Evolutionary conservation across 2,888 invertebrate genomes (phyloP), one percentile per base, ranked within the genome.

Genomic region (Zaprionus obscuricornis): DNA sequence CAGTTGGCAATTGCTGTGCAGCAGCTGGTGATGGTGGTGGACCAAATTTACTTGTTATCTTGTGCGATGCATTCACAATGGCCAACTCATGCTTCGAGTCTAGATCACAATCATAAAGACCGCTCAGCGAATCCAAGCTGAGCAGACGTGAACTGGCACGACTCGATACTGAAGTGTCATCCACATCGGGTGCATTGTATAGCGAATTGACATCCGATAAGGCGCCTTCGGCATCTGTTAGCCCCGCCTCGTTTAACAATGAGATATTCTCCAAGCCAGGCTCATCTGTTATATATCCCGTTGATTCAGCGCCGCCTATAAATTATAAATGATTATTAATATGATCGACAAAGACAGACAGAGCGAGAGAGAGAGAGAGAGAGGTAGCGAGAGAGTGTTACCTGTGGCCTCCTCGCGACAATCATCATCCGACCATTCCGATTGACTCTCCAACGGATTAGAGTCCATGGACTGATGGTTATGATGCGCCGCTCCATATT

Each of bases 161-260:
- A 4, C 96, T 96, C 2, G 96, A 96, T 67, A 96, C 94, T 72
- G 94, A 94, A 69, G 96, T 96, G 87, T 96, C 93, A 75, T 93
- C 93, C 57, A 93, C 91, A 85, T 93, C 93, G 37, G 90, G 91
- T 62, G 93, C 93, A 89, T 94, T 94, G 90, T 94, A 95, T 77
- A 95, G 94, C 5, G 95, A 96, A 91, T 96, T 96, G 42, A 96
- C 95, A 90, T 96, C 96, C 82, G 96, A 96, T 58, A 96, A 91
- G 17, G 96, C 96, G 56, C 95, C 96, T 92, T 96, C 96, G 6
- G 96, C 96, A 91, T 96, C 96, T 1, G 96, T 96, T 34, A 96
- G 92, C 5, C 96, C 96, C 13, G 95, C 94, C 90, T 96, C 96
- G 90, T 96, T 96, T 11, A 96, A 90, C 92, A 96, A 93, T 29